Evolutionary conservation across 2,888 invertebrate species (phyloP).

Genomic region (Volucella inflata): DNA sequence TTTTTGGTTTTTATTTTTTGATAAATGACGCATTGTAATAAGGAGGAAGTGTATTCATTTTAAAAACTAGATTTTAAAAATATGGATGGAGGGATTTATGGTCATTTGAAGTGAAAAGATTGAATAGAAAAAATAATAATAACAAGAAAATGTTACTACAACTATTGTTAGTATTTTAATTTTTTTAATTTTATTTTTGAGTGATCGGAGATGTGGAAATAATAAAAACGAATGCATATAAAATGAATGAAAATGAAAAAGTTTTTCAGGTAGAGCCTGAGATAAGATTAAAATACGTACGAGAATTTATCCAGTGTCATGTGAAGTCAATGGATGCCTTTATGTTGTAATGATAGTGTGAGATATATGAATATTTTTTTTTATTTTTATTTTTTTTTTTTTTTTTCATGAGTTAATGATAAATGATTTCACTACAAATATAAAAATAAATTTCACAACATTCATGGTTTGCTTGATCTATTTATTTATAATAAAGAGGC

Average conservation of each 20-base stretch:
- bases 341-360: slow-evolving; percentile 29
- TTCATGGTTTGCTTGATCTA: too few relatives aligned
- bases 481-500: too few relatives aligned
- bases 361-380: not conserved
- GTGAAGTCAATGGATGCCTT: not conserved
- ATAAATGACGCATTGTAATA: slow-evolving; percentile 64
- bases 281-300: not conserved
- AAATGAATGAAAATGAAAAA: slow-evolving; percentile 4
- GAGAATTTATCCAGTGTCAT: not conserved
- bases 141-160: not conserved
- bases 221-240: not conserved
- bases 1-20: slow-evolving; percentile 12
- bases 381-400: not conserved
- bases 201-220: not conserved
- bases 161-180: too few relatives aligned
- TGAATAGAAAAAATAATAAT: slow-evolving; percentile 2
- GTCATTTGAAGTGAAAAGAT: slow-evolving; percentile 55
- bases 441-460: not conserved
- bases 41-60: slow-evolving; percentile 16
- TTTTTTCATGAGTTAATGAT: not conserved
- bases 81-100: slow-evolving; percentile 20
- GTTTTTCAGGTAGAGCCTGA: not conserved
- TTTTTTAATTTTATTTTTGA: not conserved
- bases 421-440: slow-evolving; percentile 15
- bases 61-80: not conserved